Evolutionary conservation across 2,888 invertebrate species (phyloP).

Genomic region (Caenorhabditis plicata): DNA sequence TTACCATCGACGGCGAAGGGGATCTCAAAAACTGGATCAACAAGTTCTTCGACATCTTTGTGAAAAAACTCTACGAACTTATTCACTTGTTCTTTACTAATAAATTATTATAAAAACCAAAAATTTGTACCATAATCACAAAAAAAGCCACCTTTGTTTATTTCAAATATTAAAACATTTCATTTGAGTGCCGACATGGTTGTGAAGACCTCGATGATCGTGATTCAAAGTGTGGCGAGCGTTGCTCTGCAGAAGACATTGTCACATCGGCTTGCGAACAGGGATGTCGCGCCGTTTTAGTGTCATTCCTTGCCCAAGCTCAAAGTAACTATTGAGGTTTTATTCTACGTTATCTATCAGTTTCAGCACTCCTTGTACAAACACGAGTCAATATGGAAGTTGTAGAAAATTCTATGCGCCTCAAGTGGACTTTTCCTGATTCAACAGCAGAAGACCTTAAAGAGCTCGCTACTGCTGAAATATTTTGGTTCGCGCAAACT

Average conservation of each 20-base stretch:
- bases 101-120: too few relatives aligned
- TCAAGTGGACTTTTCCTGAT: slow-evolving; percentile 54
- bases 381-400: slow-evolving; percentile 29
- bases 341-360: not conserved
- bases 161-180: too few relatives aligned
- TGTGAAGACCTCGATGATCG: slow-evolving; percentile 57
- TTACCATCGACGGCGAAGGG: too few relatives aligned
- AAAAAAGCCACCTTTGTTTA: too few relatives aligned
- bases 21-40: too few relatives aligned
- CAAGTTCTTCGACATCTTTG: too few relatives aligned
- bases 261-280: slow-evolving; percentile 42
- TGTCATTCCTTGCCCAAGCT: slow-evolving; percentile 55
- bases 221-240: slow-evolving; percentile 47
- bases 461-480: slow-evolving; percentile 54
- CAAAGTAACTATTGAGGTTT: slow-evolving; percentile 31
- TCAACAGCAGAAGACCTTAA: slow-evolving; percentile 36
- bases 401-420: slow-evolving; percentile 36
- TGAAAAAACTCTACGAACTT: too few relatives aligned
- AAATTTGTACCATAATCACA: too few relatives aligned
- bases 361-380: slow-evolving; percentile 12
- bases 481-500: slow-evolving; percentile 54
- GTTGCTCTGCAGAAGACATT: slow-evolving; percentile 38
- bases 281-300: slow-evolving; percentile 57
- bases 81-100: too few relatives aligned
- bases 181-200: slow-evolving; percentile 51